Conservation (phyloP, 2,888 invertebrate genomes). For the Xestia sexstrigata region DNA sequence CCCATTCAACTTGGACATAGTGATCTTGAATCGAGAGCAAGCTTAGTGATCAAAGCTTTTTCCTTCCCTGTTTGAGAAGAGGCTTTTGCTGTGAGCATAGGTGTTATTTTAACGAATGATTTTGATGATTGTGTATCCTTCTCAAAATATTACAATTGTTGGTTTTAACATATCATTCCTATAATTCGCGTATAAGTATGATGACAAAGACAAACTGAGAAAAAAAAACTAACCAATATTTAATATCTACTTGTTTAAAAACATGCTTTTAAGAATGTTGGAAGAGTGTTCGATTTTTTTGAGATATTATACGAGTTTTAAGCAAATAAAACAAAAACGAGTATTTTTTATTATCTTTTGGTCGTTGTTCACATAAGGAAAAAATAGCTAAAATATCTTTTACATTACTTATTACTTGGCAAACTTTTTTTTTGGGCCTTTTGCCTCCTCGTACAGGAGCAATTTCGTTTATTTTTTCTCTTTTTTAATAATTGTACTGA, state of each 20-base stretch:
- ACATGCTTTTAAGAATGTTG: conserved; percentile 5
- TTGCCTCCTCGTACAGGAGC: too few relatives aligned
- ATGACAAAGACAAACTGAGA: neutral
- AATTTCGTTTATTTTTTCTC: too few relatives aligned
- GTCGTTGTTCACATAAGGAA: conserved; percentile 7
- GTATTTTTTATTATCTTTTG: conserved; percentile 14
- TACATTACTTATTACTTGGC: neutral
- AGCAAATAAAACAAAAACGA: conserved; percentile 34
- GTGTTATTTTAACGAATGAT: neutral
- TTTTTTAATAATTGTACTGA: too few relatives aligned
- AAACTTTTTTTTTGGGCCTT: too few relatives aligned
- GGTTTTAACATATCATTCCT: neutral
- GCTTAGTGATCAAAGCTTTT: too few relatives aligned
- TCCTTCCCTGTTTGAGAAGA: too few relatives aligned
- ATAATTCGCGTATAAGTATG: neutral
- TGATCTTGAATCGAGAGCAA: too few relatives aligned
- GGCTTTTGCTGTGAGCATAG: too few relatives aligned
- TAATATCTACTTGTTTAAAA: neutral
- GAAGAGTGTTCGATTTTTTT: conserved; percentile 24
- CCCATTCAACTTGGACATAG: too few relatives aligned
- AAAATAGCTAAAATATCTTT: conserved; percentile 6
- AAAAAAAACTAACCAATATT: neutral
- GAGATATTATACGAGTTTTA: conserved; percentile 16
- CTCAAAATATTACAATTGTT: too few relatives aligned
- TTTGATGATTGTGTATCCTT: neutral